These are phyloP conservation scores for Cebus imitator DNA, from an alignment of 2,113 vertebrate species.

Conservation along the genomic window DNA sequence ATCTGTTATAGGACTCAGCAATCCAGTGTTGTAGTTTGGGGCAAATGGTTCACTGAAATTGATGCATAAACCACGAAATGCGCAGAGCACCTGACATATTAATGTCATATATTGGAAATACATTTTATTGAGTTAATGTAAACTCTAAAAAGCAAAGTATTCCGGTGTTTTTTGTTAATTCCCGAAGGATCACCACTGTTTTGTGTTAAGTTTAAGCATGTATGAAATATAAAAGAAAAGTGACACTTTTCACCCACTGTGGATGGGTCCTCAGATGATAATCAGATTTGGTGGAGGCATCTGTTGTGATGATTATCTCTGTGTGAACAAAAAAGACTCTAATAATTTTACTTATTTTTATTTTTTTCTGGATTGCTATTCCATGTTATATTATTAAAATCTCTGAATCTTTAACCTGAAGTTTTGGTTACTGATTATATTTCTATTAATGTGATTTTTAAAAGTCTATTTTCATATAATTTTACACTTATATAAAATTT, in stretches of 20 bases:
- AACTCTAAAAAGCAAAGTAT: background rate
- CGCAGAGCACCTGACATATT: background rate
- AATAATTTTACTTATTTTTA: too few relatives aligned
- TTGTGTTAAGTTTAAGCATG: background rate
- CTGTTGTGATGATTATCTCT: too few relatives aligned
- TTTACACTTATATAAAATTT: background rate
- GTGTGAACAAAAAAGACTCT: background rate
- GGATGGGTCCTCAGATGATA: background rate
- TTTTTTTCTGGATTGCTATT: background rate
- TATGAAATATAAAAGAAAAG: background rate
- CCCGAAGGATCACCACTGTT: background rate
- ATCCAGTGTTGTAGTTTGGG: background rate
- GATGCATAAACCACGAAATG: background rate
- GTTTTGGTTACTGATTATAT: background rate
- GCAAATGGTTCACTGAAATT: background rate
- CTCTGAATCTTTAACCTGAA: background rate
- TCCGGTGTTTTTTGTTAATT: background rate
- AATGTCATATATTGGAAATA: background rate
- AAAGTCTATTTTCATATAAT: background rate
- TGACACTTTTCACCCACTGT: background rate
- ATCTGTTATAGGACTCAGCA: background rate
- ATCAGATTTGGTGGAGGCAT: background rate
- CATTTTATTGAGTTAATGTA: background rate
- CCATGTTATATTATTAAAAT: background rate
- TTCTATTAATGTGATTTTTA: background rate